Percentiles rank a stretch among this genome's conserved stretches.
Conservation (phyloP, 2,797 vertebrate genomes). For the Limnodromus scolopaceus region DNA sequence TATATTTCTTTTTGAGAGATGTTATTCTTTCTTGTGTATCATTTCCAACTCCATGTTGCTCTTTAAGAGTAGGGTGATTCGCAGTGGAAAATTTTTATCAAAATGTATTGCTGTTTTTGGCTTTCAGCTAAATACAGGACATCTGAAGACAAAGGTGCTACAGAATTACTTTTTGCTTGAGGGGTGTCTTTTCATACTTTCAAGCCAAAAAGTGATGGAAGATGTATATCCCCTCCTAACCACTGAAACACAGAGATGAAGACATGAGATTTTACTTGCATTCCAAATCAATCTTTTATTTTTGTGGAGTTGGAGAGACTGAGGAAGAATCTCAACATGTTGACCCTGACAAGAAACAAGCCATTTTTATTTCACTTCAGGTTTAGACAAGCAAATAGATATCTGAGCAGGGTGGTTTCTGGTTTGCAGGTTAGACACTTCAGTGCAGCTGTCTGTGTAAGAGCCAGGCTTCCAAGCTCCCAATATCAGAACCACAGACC, state of each 20-base stretch:
- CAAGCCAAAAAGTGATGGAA: not conserved
- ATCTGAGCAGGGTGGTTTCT: not conserved
- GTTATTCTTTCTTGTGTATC: not conserved
- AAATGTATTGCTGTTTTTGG: not conserved
- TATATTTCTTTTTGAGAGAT: not conserved
- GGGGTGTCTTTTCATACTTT: not conserved
- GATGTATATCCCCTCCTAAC: not conserved
- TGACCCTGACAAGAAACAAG: not conserved
- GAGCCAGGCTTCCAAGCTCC: not conserved
- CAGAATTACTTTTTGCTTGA: not conserved
- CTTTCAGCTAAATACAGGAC: not conserved
- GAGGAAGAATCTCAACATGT: not conserved
- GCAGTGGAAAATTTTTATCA: not conserved
- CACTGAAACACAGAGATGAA: not conserved
- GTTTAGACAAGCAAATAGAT: not conserved
- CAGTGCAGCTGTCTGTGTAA: not conserved
- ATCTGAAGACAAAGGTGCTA: not conserved
- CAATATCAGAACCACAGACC: not conserved
- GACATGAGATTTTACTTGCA: not conserved
- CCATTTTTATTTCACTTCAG: not conserved
- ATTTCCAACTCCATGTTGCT: not conserved
- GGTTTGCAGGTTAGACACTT: not conserved
- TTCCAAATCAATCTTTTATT: not conserved
- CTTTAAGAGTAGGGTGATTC: not conserved
- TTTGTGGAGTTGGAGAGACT: fast-evolving